phyloP scores from a whole-genome alignment of 2,113 vertebrate genomes.

The Sigmodon hispidus region DNA sequence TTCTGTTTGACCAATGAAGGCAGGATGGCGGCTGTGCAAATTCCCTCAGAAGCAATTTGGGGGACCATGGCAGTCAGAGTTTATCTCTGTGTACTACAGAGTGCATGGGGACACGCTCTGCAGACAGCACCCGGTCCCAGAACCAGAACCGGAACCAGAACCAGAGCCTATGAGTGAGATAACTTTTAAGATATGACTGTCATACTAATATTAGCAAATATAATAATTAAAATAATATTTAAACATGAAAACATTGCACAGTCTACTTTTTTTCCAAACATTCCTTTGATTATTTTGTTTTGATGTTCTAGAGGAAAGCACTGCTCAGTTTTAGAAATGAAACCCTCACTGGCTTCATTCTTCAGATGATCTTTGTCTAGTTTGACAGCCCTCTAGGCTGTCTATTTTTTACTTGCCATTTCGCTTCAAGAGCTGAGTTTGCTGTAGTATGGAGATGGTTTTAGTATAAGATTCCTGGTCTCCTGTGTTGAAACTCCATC shows the following conservation, averaged over 20 bases:
- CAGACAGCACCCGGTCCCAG: no score
- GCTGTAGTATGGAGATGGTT: no score
- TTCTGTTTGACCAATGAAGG: no score
- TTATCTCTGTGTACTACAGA: no score
- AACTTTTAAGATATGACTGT: background rate
- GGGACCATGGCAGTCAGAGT: no score
- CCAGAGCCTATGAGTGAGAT: no score
- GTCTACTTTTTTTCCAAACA: background rate
- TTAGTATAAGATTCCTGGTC: no score
- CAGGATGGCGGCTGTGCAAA: no score
- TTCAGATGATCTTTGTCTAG: background rate
- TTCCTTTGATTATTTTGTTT: accelerated
- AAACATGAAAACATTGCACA: background rate
- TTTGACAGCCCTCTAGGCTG: no score
- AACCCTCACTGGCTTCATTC: background rate
- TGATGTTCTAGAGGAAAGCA: background rate
- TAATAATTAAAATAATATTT: background rate
- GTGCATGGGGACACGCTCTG: no score
- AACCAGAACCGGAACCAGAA: no score
- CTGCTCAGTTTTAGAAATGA: background rate
- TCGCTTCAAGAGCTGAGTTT: background rate
- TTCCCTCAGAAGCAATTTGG: no score
- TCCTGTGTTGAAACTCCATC: background rate
- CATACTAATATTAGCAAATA: background rate
- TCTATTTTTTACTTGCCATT: accelerated